A percentile compares a stretch with the other conserved stretches of the same genome.
These are phyloP conservation scores for Mycteria americana DNA, from an alignment of 2,797 vertebrate species.

Conservation along the genomic window DNA sequence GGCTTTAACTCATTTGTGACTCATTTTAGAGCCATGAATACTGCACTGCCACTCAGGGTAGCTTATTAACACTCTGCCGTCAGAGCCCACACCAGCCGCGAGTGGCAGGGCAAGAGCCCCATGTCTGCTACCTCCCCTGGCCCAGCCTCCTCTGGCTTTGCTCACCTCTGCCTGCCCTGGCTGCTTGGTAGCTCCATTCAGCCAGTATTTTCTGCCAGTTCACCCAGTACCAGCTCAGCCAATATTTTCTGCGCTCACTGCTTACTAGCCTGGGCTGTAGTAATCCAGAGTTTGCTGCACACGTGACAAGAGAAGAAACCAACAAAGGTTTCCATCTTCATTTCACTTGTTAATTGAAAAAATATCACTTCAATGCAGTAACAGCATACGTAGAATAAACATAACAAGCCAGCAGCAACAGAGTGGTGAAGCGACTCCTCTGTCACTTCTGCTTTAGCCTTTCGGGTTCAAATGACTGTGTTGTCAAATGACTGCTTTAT, in stretches of 20 bases:
- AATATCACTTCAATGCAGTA: conserved; percentile 67
- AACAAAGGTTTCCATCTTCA: conserved; percentile 39
- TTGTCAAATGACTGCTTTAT: not conserved
- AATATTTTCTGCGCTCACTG: not conserved
- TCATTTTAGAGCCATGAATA: not conserved
- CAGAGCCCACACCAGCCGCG: not conserved
- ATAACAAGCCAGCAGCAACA: conserved; percentile 23
- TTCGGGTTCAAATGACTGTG: not conserved
- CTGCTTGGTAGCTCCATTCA: not conserved
- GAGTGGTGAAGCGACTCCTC: conserved; percentile 12
- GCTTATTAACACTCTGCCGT: not conserved
- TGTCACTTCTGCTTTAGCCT: conserved; percentile 45
- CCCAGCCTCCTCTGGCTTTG: not conserved
- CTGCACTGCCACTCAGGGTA: not conserved
- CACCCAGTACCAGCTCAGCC: no score
- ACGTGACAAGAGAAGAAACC: not conserved
- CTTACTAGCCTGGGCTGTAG: not conserved
- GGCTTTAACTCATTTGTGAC: not conserved
- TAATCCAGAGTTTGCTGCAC: not conserved
- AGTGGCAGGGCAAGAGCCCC: not conserved
- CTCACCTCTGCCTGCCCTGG: not conserved
- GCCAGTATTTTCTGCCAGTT: not conserved
- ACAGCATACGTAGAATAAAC: conserved; percentile 62
- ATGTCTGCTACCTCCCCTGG: rapidly evolving
- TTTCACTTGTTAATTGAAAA: conserved; percentile 73